Conservation (phyloP, 2,888 invertebrate genomes). For the Meliscaeva auricollis region DNA sequence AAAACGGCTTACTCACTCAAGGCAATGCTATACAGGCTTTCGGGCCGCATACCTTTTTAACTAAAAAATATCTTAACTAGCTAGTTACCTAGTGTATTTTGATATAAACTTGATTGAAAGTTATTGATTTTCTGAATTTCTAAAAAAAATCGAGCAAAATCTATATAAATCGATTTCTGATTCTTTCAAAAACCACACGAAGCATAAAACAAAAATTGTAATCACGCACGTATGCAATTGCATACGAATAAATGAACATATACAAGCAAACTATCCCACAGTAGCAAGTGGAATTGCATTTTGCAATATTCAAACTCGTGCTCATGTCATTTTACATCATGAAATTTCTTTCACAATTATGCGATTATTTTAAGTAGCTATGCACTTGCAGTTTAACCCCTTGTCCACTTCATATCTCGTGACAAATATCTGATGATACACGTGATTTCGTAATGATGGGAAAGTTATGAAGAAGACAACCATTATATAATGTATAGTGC, state of each 20-base stretch:
- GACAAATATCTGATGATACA: conserved; percentile 50
- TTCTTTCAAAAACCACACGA: not conserved
- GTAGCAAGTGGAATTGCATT: not conserved
- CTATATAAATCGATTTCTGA: not conserved
- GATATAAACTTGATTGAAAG: not conserved
- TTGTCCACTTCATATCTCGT: conserved; percentile 49
- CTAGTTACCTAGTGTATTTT: too few species aligned
- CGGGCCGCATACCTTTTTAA: too few species aligned
- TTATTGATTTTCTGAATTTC: too few species aligned
- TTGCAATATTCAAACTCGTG: conserved; percentile 22
- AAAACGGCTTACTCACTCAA: too few species aligned
- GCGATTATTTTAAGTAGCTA: conserved; percentile 47
- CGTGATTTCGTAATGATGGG: conserved; percentile 66
- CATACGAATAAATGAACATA: too few species aligned
- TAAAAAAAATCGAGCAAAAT: not conserved
- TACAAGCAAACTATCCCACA: not conserved
- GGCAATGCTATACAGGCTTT: too few species aligned
- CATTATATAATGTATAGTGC: conserved; percentile 7
- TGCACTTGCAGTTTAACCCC: conserved; percentile 35
- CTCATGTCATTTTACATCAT: conserved; percentile 23
- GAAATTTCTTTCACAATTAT: conserved; percentile 42
- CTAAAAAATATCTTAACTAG: too few species aligned
- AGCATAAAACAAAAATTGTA: not conserved
- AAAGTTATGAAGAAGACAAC: conserved; percentile 38
- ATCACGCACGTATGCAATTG: conserved; percentile 16